Evolutionary conservation across 2,113 vertebrate genomes (phyloP).

Genomic region (Cochlearius cochlearius): DNA sequence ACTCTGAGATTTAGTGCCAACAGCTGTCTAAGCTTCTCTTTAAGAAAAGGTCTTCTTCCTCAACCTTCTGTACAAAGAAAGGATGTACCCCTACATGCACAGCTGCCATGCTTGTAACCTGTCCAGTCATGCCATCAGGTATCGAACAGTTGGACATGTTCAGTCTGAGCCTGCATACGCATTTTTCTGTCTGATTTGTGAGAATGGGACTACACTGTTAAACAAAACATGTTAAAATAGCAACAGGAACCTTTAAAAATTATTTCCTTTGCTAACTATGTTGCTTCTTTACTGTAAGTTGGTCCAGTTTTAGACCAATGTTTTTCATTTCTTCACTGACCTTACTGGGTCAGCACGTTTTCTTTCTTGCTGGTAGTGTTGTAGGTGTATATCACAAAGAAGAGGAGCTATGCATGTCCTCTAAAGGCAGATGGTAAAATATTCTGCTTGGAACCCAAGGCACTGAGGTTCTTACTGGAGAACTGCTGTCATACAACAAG

Average conservation of each 20-base stretch:
- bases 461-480: background rate
- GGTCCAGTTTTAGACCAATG: background rate
- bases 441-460: background rate
- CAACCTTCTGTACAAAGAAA: background rate
- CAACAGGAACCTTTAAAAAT: background rate
- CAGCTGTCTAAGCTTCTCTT: background rate
- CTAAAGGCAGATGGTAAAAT: background rate
- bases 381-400: background rate
- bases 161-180: background rate
- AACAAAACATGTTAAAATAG: background rate
- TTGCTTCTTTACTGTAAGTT: background rate
- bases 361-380: background rate
- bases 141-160: accelerated
- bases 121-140: background rate
- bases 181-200: background rate
- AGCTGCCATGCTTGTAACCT: background rate
- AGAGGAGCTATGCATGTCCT: background rate
- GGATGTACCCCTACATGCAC: too few species aligned
- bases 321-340: background rate
- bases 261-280: background rate
- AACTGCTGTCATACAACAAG: background rate
- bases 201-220: background rate
- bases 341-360: background rate
- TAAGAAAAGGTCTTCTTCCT: background rate
- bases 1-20: background rate